Base-by-base conservation (phyloP, 2,888 invertebrate genomes). In the Asteroscopus sphinx region DNA sequence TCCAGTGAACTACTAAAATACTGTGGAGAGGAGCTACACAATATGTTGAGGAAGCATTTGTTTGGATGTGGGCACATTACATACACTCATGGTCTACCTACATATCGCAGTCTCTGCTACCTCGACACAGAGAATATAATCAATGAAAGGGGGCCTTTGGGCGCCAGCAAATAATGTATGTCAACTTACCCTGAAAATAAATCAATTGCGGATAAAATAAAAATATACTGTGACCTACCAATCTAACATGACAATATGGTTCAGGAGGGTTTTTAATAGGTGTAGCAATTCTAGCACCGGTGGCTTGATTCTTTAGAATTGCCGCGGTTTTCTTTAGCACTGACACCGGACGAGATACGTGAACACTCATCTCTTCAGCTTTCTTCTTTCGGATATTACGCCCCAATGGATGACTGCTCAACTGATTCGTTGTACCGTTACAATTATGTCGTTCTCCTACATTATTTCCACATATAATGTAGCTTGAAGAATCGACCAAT, bases 231-330 rank as follows among this genome's bases (percentile, higher is more conserved):
- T n/a, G n/a, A 63, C 64, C 1, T 62, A 82, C 81, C 73, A 73
- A 42, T 61, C 80, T 79, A 3, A 84, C 25, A 3, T 32, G 39
- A 40, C 26, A 48, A 32, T 40, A 48, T 13, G 67, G 47, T 48
- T 60, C 61, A n/a, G 16, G 15, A 15, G 21, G 40, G 16, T n/a
- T 12, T 61, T 4, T 51, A 6, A 47, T 47, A 11, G 47, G 36
- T 17, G 35, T 46, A 7, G 8, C 11, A 42, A 11, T 33, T n/a
- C 0, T 42, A 7, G 33, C 8, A n/a, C 32, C 30, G 3, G 13
- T 35, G 2, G 25, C 51, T 48, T 44, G 69, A 54, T 21, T 35
- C 36, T 46, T 62, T 55, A 51, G 44, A 58, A 41, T 49, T 15
- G 9, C 37, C 40, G 58, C 49, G 48, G 47, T 36, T 62, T 54